Conservation (phyloP, 53 echinoderm and acorn worm genomes). For the Echinarachnius parma region DNA sequence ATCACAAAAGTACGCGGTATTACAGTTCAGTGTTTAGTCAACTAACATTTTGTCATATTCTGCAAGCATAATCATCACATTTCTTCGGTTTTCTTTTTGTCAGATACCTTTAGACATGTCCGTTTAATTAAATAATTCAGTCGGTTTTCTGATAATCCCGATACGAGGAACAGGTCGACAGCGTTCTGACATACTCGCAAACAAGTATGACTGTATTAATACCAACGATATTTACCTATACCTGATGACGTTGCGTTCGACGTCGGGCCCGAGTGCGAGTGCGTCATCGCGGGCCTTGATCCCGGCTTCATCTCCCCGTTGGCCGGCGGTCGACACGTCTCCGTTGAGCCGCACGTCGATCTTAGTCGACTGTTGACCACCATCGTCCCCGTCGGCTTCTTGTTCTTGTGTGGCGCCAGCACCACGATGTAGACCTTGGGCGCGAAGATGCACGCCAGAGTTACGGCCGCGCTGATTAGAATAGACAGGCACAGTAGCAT, state of each 20-base stretch:
- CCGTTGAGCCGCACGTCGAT: constrained; percentile 81
- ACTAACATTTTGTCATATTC: no score
- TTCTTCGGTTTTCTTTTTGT: no score
- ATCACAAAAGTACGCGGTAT: no score
- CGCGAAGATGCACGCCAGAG: constrained; percentile 89
- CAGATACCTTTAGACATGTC: neutral
- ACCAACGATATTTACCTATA: constrained; percentile 20
- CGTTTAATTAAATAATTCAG: neutral
- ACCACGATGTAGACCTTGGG: constrained; percentile 97
- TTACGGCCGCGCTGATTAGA: constrained; percentile 80
- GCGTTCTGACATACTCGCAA: no score
- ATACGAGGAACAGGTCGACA: no score
- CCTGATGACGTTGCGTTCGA: constrained; percentile 87
- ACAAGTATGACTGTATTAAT: no score
- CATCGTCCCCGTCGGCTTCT: constrained; percentile 78
- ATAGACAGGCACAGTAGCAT: constrained; percentile 87
- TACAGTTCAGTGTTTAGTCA: no score
- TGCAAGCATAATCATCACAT: no score
- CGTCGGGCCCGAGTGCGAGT: constrained; percentile 57
- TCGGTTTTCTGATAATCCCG: neutral
- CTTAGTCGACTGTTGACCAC: constrained; percentile 80
- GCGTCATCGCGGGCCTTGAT: no score
- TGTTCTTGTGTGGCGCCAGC: constrained; percentile 96
- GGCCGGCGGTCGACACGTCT: constrained; percentile 56
- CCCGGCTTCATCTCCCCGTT: constrained; percentile 75